phyloP scores from a whole-genome alignment of 2,113 vertebrate genomes.

The Opisthocomus hoazin region DNA sequence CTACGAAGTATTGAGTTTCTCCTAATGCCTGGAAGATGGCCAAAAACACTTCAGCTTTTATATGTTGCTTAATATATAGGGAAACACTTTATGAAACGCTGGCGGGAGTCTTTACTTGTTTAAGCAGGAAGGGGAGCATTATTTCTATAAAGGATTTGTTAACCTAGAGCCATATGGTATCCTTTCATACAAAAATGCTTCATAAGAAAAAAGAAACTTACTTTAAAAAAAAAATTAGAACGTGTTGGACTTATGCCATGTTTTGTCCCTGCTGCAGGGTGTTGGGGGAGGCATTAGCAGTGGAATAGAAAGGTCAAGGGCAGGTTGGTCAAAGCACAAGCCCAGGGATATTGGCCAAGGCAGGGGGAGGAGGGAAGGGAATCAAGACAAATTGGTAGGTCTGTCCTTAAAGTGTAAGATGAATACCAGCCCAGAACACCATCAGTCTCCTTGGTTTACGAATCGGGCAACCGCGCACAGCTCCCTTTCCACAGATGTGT shows the following conservation, averaged over 20 bases:
- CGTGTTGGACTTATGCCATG: background rate
- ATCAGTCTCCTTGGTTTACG: background rate
- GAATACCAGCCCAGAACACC: background rate
- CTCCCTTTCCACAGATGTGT: background rate
- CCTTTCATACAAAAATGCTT: background rate
- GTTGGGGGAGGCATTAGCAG: background rate
- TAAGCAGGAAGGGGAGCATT: conserved; percentile 7
- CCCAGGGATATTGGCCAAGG: background rate
- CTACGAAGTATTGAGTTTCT: conserved; percentile 30
- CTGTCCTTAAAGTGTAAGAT: background rate
- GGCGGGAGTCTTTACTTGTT: background rate
- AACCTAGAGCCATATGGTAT: conserved; percentile 27
- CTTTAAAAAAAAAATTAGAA: background rate
- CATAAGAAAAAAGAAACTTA: background rate
- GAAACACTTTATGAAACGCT: conserved; percentile 18
- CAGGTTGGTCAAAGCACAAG: background rate
- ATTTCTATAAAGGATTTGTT: conserved; percentile 3
- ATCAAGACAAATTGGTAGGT: background rate
- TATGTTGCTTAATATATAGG: background rate
- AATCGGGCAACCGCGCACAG: background rate
- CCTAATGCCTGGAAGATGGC: background rate
- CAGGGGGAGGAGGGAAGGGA: background rate
- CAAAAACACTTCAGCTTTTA: conserved; percentile 10
- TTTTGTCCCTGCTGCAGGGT: background rate
- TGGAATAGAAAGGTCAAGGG: background rate